These are phyloP conservation scores for Echinops telfairi DNA, from an alignment of 2,113 vertebrate genomes.

Conservation along the genomic window DNA sequence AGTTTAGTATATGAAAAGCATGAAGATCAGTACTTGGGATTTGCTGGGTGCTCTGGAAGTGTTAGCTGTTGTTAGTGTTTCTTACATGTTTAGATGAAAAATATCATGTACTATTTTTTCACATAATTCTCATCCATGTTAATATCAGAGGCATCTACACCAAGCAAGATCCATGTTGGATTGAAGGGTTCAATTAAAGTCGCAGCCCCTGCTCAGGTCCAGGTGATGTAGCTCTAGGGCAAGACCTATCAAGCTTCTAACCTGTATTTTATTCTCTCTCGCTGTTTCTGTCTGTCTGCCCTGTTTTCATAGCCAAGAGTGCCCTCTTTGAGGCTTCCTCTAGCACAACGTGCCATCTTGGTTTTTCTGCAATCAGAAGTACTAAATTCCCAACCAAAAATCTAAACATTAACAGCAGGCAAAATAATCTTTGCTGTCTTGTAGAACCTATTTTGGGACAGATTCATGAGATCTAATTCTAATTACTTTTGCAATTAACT, in stretches of 20 bases:
- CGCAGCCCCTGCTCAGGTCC: not conserved
- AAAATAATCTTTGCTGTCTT: not conserved
- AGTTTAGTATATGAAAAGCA: not conserved
- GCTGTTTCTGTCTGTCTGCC: not conserved
- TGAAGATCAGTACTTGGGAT: not conserved
- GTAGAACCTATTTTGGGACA: not conserved
- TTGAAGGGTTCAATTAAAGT: not conserved
- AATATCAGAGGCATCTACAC: not conserved
- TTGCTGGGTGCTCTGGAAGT: not conserved
- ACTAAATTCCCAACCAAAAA: not conserved
- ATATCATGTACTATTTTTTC: not conserved
- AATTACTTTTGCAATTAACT: constrained; percentile 21
- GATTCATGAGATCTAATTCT: constrained; percentile 10
- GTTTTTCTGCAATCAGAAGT: not conserved
- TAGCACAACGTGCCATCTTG: not conserved
- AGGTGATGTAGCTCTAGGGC: not conserved
- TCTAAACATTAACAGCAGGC: not conserved
- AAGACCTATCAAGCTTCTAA: not conserved
- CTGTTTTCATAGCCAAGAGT: not conserved
- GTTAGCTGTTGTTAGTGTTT: not conserved
- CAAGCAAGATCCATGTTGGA: not conserved
- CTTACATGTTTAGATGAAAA: constrained; percentile 37
- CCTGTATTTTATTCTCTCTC: not conserved
- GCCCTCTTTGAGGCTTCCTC: not conserved
- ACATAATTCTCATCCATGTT: not conserved